A percentile compares a stretch with the other conserved stretches of the same genome.
Evolutionary conservation across 2,797 vertebrate species (phyloP).

Genomic region (Choloepus didactylus): DNA sequence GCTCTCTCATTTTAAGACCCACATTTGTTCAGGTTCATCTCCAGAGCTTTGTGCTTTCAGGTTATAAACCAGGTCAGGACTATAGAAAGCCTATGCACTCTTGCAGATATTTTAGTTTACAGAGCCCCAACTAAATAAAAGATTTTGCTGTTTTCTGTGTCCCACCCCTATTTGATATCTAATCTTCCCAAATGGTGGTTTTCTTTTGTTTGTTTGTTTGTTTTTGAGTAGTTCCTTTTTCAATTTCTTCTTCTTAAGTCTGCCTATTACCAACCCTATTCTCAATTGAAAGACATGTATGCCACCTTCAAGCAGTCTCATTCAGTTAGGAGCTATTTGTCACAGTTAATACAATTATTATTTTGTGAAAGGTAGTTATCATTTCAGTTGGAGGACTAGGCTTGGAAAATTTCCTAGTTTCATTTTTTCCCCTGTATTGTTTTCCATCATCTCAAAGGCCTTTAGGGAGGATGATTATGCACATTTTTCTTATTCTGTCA

Average conservation of each 20-base stretch:
- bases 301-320: not conserved
- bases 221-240: not conserved
- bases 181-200: not conserved
- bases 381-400: not conserved
- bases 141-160: not conserved
- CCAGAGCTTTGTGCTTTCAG: not conserved
- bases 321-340: not conserved
- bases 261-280: not conserved
- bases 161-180: not conserved
- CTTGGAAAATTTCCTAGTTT: not conserved
- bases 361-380: not conserved
- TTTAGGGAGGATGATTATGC: not conserved
- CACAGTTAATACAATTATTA: not conserved
- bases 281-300: not conserved
- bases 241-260: constrained; percentile 1
- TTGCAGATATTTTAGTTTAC: not conserved
- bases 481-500: not conserved
- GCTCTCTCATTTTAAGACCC: not conserved
- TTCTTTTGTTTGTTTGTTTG: not conserved
- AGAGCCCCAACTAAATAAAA: not conserved
- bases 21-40: not conserved
- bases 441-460: not conserved
- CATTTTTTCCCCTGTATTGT: not conserved
- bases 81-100: not conserved
- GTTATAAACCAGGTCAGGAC: not conserved